These are phyloP conservation scores for Nebria salina DNA, from an alignment of 2,888 invertebrate species.

Conservation along the genomic window DNA sequence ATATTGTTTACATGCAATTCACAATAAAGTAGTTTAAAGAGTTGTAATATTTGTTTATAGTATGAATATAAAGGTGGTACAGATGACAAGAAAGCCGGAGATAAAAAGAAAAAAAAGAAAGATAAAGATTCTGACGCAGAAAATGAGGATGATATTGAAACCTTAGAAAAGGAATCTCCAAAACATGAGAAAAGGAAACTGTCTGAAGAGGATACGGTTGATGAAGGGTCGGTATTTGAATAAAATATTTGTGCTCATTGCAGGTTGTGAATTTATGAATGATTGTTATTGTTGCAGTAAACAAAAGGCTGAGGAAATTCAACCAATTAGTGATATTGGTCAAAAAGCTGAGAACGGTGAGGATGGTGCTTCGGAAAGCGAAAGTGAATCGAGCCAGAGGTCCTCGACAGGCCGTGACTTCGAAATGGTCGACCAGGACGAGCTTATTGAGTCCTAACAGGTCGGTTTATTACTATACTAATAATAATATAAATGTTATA, in stretches of 20 bases:
- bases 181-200: conserved; percentile 55
- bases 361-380: conserved; percentile 75
- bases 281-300: neutral
- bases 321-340: neutral
- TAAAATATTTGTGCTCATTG: neutral
- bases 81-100: conserved; percentile 66
- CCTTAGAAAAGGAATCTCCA: conserved; percentile 58
- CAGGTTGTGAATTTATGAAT: neutral
- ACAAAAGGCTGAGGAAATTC: neutral
- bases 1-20: no score
- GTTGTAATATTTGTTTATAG: conserved; percentile 60
- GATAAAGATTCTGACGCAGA: conserved; percentile 85
- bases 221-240: conserved; percentile 47
- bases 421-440: conserved; percentile 83
- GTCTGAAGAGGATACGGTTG: conserved; percentile 43
- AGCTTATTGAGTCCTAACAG: conserved; percentile 47
- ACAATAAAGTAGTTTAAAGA: no score
- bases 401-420: conserved; percentile 88
- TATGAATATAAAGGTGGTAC: conserved; percentile 81
- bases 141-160: conserved; percentile 66
- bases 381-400: conserved; percentile 81
- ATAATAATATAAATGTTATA: neutral
- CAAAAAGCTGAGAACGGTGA: neutral
- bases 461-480: neutral
- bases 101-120: conserved; percentile 79